Evolutionary conservation across 2,113 vertebrate species (phyloP).

Genomic region (Siphamia tubifer): DNA sequence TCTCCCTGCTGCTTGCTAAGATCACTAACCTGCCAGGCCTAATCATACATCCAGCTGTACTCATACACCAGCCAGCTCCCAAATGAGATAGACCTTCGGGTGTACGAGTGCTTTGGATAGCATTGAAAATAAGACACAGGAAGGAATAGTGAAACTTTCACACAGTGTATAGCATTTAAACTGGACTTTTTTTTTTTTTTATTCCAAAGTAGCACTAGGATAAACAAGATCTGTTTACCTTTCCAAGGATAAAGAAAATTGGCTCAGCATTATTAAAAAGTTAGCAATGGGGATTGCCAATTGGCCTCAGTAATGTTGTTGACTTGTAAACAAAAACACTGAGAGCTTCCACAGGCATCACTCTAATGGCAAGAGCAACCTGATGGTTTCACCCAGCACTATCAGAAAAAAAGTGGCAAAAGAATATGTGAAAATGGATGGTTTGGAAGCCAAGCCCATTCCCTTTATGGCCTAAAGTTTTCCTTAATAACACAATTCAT

Average conservation of each 20-base stretch:
- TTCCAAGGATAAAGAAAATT: constrained; percentile 23
- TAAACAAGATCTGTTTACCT: constrained; percentile 35
- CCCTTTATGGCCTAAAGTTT: constrained; percentile 36
- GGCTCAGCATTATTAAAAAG: constrained; percentile 38
- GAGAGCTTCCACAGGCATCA: constrained; percentile 2
- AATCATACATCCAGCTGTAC: constrained; percentile 60
- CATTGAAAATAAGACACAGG: constrained; percentile 16
- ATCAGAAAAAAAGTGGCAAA: constrained; percentile 9
- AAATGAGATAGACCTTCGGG: constrained; percentile 39
- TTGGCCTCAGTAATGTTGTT: constrained; percentile 18
- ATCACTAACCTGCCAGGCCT: constrained; percentile 65
- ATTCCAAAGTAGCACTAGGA: neutral
- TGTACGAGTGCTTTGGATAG: constrained; percentile 10
- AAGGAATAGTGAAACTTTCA: constrained; percentile 22
- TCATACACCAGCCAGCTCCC: constrained; percentile 38
- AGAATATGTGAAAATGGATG: constrained; percentile 21
- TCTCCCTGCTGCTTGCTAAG: constrained; percentile 60
- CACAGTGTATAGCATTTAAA: neutral
- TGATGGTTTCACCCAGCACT: neutral
- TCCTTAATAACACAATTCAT: constrained; percentile 19
- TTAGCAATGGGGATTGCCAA: constrained; percentile 12
- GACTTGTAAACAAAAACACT: constrained; percentile 40
- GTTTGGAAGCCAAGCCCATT: constrained; percentile 14
- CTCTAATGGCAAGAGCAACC: constrained; percentile 9
- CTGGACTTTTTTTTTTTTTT: constrained; percentile 26